Evolutionary conservation across 2,113 vertebrate genomes (phyloP).

Genomic region (Otocyon megalotis): DNA sequence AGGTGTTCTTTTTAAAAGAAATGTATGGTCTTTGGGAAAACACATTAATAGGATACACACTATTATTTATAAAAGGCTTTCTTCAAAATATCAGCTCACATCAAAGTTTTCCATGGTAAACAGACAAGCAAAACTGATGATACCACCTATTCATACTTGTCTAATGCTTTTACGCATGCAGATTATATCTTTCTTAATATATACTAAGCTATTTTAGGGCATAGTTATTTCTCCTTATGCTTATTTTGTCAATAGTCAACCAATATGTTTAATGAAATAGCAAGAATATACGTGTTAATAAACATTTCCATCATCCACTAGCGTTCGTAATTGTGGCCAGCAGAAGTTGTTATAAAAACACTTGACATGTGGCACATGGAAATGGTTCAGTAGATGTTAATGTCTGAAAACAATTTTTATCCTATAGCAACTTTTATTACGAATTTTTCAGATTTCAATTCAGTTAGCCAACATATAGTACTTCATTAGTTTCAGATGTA

Average conservation of each 20-base stretch:
- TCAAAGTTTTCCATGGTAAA: neutral
- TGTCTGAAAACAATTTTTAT: conserved; percentile 18
- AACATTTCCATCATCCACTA: neutral
- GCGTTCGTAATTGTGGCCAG: neutral
- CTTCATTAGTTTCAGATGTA: too few relatives aligned
- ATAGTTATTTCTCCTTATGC: neutral
- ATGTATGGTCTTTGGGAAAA: neutral
- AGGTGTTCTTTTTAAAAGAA: neutral
- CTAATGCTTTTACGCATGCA: neutral
- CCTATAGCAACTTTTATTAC: neutral
- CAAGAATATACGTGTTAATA: neutral
- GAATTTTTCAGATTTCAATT: too few relatives aligned
- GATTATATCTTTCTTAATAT: neutral
- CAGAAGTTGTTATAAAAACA: neutral
- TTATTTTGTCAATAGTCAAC: neutral
- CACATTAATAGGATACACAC: neutral
- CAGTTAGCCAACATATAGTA: too few relatives aligned
- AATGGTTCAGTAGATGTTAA: neutral
- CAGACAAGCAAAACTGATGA: neutral
- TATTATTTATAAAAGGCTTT: neutral
- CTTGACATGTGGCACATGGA: neutral
- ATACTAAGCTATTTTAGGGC: neutral
- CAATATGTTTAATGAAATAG: neutral
- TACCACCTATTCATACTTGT: neutral
- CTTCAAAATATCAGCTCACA: neutral